Conservation (phyloP, 2,888 invertebrate species). For the Conus canariensis region DNA sequence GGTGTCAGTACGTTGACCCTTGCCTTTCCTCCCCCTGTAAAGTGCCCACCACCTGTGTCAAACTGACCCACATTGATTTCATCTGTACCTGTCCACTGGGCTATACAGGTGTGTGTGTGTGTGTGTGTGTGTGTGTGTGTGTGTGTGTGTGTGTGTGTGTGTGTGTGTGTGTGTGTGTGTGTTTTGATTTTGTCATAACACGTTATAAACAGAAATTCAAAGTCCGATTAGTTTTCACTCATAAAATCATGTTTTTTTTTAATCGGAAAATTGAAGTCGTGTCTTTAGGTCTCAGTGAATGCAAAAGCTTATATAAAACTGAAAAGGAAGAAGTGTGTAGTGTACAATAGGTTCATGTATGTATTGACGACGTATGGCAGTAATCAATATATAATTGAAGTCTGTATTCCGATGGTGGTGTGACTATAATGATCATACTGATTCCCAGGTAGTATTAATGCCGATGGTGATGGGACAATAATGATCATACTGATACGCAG, state of each 20-base stretch:
- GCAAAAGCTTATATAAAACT: too few relatives aligned
- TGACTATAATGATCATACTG: neutral
- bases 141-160: slow-evolving; percentile 62
- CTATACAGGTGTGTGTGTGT: neutral
- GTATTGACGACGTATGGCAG: too few relatives aligned
- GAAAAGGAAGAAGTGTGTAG: too few relatives aligned
- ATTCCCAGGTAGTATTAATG: neutral
- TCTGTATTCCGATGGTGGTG: neutral
- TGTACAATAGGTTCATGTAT: too few relatives aligned
- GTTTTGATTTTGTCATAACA: neutral
- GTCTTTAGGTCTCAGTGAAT: too few relatives aligned
- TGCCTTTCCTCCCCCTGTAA: slow-evolving; percentile 51
- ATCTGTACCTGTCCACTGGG: neutral
- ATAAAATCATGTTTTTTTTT: too few relatives aligned
- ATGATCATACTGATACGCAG: neutral
- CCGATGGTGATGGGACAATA: neutral
- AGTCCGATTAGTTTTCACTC: too few relatives aligned
- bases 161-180: neutral
- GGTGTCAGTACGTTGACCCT: slow-evolving; percentile 58
- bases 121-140: slow-evolving; percentile 65
- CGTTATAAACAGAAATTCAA: too few relatives aligned
- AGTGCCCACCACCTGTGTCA: slow-evolving; percentile 19
- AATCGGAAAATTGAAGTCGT: too few relatives aligned
- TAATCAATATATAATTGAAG: too few relatives aligned
- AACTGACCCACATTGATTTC: neutral